Conservation (phyloP, 2,797 vertebrate species). For the Myotis daubentonii region DNA sequence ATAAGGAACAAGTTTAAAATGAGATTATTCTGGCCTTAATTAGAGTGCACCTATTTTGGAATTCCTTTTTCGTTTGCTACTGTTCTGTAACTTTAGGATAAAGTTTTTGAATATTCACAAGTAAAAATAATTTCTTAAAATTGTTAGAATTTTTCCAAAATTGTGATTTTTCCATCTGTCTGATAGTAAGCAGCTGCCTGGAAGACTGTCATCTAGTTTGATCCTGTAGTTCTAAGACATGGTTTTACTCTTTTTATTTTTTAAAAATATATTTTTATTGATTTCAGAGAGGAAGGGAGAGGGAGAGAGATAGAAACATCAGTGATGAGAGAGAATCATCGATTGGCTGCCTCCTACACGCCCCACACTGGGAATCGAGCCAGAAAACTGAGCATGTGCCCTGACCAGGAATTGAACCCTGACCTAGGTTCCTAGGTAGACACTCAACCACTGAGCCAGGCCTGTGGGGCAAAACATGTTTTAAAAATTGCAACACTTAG, state of each 20-base stretch:
- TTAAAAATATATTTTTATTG: too few relatives aligned
- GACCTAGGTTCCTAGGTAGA: too few relatives aligned
- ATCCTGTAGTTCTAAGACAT: slow-evolving; percentile 17
- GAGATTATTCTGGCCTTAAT: slow-evolving; percentile 2
- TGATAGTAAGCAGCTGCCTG: not conserved
- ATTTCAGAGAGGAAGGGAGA: too few relatives aligned
- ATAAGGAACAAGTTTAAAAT: not conserved
- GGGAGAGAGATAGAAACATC: too few relatives aligned
- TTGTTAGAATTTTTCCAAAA: slow-evolving; percentile 50
- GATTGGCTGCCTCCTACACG: too few relatives aligned
- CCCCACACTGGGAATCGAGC: too few relatives aligned
- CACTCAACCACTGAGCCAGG: too few relatives aligned
- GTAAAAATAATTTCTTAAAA: slow-evolving; percentile 40
- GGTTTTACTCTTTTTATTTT: too few relatives aligned
- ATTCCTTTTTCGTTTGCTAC: not conserved
- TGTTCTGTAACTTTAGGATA: slow-evolving; percentile 24
- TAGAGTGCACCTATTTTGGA: not conserved
- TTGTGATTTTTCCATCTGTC: not conserved
- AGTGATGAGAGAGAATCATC: too few relatives aligned
- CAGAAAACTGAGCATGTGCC: too few relatives aligned
- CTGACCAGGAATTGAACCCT: too few relatives aligned
- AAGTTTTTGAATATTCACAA: slow-evolving; percentile 42
- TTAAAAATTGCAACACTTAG: slow-evolving; percentile 17
- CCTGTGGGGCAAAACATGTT: not conserved
- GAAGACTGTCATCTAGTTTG: not conserved